Conservation (phyloP, 2,888 invertebrate species). For the Orthosia gracilis region DNA sequence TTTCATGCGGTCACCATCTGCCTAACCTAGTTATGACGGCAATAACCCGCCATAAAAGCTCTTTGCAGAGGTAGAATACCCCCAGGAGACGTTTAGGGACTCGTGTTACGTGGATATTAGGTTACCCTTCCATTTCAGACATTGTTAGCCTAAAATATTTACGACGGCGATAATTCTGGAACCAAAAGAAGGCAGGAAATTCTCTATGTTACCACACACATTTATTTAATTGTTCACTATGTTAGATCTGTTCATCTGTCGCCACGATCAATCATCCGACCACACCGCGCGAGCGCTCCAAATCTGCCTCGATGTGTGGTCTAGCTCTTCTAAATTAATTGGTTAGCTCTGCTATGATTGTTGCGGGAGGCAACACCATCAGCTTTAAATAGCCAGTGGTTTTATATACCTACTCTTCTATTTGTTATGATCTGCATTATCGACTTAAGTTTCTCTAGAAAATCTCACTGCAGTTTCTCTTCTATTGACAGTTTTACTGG, state of each 20-base stretch:
- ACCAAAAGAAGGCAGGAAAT: neutral
- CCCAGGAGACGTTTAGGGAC: constrained; percentile 43
- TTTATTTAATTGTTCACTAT: constrained; percentile 29
- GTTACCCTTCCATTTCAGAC: constrained; percentile 26
- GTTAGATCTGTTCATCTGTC: constrained; percentile 45
- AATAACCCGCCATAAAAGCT: constrained; percentile 16
- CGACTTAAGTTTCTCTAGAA: constrained; percentile 2
- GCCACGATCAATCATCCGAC: constrained; percentile 40
- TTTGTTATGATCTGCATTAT: neutral
- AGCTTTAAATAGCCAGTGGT: constrained; percentile 11
- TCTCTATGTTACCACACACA: constrained; percentile 6
- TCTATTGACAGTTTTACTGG: constrained; percentile 2
- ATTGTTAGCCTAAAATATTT: constrained; percentile 38
- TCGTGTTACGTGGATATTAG: constrained; percentile 14
- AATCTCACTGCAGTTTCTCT: constrained; percentile 9
- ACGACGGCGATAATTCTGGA: neutral
- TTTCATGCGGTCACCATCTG: constrained; percentile 48
- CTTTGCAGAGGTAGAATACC: constrained; percentile 19
- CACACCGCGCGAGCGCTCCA: constrained; percentile 37
- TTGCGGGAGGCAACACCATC: constrained; percentile 6
- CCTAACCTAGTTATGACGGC: constrained; percentile 46
- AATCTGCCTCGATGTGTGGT: constrained; percentile 58
- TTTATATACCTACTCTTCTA: neutral
- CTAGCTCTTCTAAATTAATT: constrained; percentile 40
- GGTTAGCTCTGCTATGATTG: neutral